Base-by-base conservation (phyloP, 1,140 invertebrate species). In the Penaeus japonicus region DNA sequence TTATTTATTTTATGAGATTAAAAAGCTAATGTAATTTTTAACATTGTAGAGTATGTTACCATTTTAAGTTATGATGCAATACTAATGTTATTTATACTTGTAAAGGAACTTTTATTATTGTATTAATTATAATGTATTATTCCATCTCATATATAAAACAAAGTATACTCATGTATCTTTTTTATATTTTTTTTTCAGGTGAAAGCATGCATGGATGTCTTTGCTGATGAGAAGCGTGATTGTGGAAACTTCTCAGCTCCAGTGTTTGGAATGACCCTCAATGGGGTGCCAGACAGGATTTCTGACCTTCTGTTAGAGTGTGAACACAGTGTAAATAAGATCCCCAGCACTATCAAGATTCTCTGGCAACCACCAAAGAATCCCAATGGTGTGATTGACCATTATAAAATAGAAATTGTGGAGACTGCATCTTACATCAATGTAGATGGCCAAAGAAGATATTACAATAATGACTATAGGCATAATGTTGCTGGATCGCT, bases 191-290 rank as follows among this genome's bases (percentile, higher is more conserved):
- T 90, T 91, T 27, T 2, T 5, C 89, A 95, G 94, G 94, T 95
- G 20, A 93, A 95, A 55, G 96, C 96, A 17, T 97, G 87, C 35
- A 75, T 65, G 70, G 79, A 85, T 62, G 78, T 89, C 12, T 88
- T 79, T 70, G 57, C 35, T 24, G 88, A 89, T 10, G 59, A 70
- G 35, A 81, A 82, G 18, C 77, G 75, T 20, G 89, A 89, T 27
- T 84, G 89, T 55, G 82, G 85, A 4, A 32, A 85, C 10, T 85
- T 81, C 54, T 84, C 87, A 53, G n/a, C 30, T 22, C 27, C 70
- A 5, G 82, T 86, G 27, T 39, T 47, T 81, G 70, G 77, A 22
- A 83, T 55, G 57, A 85, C 82, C 82, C 70, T 81, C 55, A 84
- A 80, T 55, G 85, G 82, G 20, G 62, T 90, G 7, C 85, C 87